phyloP scores from a whole-genome alignment of 2,113 vertebrate species.

The Neogobius melanostomus region DNA sequence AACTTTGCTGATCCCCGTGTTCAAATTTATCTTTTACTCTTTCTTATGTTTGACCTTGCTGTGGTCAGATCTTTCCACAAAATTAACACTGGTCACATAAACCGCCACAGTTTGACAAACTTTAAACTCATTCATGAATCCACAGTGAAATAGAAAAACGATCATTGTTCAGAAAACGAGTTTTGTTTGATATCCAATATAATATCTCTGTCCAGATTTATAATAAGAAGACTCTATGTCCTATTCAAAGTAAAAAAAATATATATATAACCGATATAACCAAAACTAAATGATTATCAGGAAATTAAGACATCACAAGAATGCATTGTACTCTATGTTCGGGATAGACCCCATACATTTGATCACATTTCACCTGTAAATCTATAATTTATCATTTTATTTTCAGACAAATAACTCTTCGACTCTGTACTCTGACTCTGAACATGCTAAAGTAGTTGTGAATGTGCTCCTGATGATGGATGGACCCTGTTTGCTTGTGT shows the following conservation, averaged over 20 bases:
- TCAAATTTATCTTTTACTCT: conserved; percentile 29
- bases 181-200: neutral
- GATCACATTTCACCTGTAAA: no score
- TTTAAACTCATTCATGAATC: conserved; percentile 46
- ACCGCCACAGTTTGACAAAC: conserved; percentile 47
- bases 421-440: conserved; percentile 11
- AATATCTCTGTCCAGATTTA: neutral
- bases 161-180: neutral
- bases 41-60: conserved; percentile 12
- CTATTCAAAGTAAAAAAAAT: no score
- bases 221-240: neutral
- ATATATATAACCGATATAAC: no score
- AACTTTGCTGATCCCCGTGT: conserved; percentile 6
- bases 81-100: conserved; percentile 47
- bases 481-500: conserved; percentile 42
- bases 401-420: conserved; percentile 14
- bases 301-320: no score
- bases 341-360: no score
- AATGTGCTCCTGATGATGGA: conserved; percentile 29
- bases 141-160: conserved; percentile 18
- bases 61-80: conserved; percentile 43
- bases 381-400: neutral
- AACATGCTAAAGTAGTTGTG: conserved; percentile 16
- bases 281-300: no score
- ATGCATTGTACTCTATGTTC: no score